Base-by-base conservation (phyloP, 2,888 invertebrate species). In the Caenorhabditis panamensis region DNA sequence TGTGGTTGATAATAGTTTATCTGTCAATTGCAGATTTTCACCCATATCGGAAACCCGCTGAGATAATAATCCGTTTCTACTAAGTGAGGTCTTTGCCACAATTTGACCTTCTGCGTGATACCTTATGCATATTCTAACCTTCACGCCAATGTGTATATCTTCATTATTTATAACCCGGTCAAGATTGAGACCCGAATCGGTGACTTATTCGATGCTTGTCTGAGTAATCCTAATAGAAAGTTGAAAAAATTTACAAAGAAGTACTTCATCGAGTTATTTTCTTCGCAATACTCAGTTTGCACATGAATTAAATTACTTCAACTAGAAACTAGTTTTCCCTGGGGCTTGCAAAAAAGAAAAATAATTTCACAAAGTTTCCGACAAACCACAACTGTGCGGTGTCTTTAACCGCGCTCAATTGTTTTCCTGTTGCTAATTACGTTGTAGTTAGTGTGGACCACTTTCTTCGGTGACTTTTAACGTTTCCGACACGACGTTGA, bases 81-180 rank as follows among this genome's bases (percentile, higher is more conserved):
- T 47, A 16, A 75, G 66, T 63, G 51, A 51, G 36, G 44, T n/a
- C 31, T 26, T 9, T 18, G 4, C 5, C 63, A 63, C 53, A 13
- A 20, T 44, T 47, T 63, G 68, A 68, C 76, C 67, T 67, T 68
- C 62, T 53, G 73, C 66, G 73, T 59, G 59, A 66, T 51, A 73
- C 66, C 73, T 68, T 63, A 54, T 77, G 68, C 76, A 56, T 69
- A 56, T 63, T 53, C 59, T 78, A 72, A 79, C 72, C 62, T 79
- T 72, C 72, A 72, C 78, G 72, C 66, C 54, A 66, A 71, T 66
- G 69, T 54, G 64, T 79, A 66, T 72, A 79, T 79, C 71, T 62
- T 37, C 36, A 62, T 59, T 61, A 76, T 76, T 73, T 51, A 59
- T 73, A 59, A 64, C 41, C 64, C 59, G 26, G 51, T 64, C 56